Evolutionary conservation across 2,888 invertebrate species (phyloP), one percentile per base, ranked within the genome.

Genomic region (Amphipoea oculea): DNA sequence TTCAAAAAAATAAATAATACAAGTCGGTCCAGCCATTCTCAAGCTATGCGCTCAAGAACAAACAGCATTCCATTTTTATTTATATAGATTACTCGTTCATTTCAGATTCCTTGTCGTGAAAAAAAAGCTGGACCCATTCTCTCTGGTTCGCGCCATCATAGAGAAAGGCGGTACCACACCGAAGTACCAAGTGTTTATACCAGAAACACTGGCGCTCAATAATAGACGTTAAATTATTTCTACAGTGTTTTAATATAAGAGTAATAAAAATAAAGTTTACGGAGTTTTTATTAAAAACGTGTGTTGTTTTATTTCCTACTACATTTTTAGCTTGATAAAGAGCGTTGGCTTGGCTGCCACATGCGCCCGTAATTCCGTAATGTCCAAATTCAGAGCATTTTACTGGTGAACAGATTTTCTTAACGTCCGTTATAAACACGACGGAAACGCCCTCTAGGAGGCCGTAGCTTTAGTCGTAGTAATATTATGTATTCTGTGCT

Each of bases 131-230:
- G 92, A 96, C 4, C 96, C 96, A 0, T 96, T 96, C 86, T 93
- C 94, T 0, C 57, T 96, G 20, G 94, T 92, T 0, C 92, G 92
- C 0, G 95, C 94, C 0, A 92, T 95, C 20, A 83, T 96, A 29
- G 94, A 94, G 17, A 95, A 95, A 72, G 96, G 96, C 0, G 96
- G 97, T 0, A 88, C 85, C 9, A 96, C 96, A 0, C 92, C 94
- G 2, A 96, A 96, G 73, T 96, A 96, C 83, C 94, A 95, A 89
- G 94, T 96, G 0, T 96, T 95, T 70, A 92, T 97, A 90, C 96
- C 95, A 0, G 89, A 86, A 0, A 78, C 83, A 7, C 76, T 93
- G 5, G 74, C 67, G 2, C 82, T 79, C 20, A 88, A 84, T 63
- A 75, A 78, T 6, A 89, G 86, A 81, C 23, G 0, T 14, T 81